Evolutionary conservation across 2,113 vertebrate species (phyloP).

Genomic region (Chloebia gouldiae): DNA sequence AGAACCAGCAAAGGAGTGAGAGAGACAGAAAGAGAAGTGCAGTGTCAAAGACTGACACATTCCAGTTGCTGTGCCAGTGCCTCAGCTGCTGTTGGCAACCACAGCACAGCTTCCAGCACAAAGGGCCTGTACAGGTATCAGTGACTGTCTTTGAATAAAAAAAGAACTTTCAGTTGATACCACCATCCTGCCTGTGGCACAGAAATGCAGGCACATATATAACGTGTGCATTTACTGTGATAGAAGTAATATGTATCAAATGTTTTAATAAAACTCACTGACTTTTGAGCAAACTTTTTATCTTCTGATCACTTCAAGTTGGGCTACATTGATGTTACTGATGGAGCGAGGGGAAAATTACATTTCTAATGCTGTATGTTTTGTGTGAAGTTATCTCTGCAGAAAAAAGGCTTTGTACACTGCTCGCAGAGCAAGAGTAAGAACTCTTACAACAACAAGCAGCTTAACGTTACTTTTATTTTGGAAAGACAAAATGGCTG

Average conservation of each 20-base stretch:
- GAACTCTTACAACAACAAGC: not conserved
- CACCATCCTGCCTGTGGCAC: not conserved
- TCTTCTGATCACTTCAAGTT: not conserved
- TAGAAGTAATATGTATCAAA: not conserved
- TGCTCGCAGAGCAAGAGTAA: not conserved
- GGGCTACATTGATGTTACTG: not conserved
- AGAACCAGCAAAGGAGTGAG: not conserved
- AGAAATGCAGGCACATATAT: not conserved
- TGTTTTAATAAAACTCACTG: not conserved
- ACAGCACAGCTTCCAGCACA: not conserved
- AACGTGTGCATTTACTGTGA: rapidly evolving
- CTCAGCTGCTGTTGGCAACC: not conserved
- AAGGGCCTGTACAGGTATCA: not conserved
- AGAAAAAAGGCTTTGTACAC: not conserved
- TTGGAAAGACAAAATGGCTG: not conserved
- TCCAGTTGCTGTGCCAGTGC: not conserved
- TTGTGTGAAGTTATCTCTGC: not conserved
- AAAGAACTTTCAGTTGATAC: not conserved
- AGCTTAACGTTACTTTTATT: not conserved
- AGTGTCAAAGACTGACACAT: not conserved
- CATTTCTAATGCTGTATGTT: not conserved
- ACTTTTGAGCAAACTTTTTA: not conserved
- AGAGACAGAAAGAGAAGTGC: not conserved
- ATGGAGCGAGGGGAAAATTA: not conserved
- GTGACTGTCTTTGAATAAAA: not conserved